phyloP scores from a whole-genome alignment of 2,888 invertebrate genomes.

The Pediacus dermestoides region DNA sequence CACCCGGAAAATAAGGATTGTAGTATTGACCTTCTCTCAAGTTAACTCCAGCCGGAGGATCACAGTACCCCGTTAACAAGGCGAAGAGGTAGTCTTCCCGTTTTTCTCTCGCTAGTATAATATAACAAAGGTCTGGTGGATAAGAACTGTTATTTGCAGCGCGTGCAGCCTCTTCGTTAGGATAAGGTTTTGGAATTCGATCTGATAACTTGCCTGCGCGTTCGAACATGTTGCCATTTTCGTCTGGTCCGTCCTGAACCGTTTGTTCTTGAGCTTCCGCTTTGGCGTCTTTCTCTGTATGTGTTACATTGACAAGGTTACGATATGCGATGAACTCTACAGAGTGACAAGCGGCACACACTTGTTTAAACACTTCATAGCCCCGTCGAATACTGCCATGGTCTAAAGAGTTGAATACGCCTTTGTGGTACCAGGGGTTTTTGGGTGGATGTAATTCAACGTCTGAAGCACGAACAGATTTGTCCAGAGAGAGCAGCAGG shows the following conservation, averaged over 20 bases:
- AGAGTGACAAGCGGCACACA: constrained; percentile 98
- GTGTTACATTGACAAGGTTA: constrained; percentile 82
- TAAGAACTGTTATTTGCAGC: constrained; percentile 95
- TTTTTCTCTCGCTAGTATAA: constrained; percentile 77
- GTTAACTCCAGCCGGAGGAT: constrained; percentile 87
- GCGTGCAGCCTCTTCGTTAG: constrained; percentile 95
- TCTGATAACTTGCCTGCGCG: constrained; percentile 95
- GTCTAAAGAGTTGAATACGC: constrained; percentile 74
- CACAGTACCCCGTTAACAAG: constrained; percentile 91
- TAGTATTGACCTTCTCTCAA: constrained; percentile 91
- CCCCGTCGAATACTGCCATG: constrained; percentile 86
- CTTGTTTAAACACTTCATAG: constrained; percentile 98
- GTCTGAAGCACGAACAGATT: constrained; percentile 80
- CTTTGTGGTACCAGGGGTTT: constrained; percentile 82
- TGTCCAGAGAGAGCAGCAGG: constrained; percentile 76
- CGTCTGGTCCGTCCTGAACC: constrained; percentile 85
- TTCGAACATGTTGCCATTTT: constrained; percentile 82
- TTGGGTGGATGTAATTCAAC: constrained; percentile 77
- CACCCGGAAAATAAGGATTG: constrained; percentile 98
- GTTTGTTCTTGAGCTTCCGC: constrained; percentile 84
- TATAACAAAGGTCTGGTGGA: constrained; percentile 94
- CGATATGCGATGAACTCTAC: constrained; percentile 90
- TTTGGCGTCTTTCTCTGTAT: constrained; percentile 96
- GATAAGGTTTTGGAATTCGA: constrained; percentile 87
- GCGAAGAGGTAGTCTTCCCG: constrained; percentile 95